Conservation (phyloP, 1,140 invertebrate species). For the Coenobita brevimanus region DNA sequence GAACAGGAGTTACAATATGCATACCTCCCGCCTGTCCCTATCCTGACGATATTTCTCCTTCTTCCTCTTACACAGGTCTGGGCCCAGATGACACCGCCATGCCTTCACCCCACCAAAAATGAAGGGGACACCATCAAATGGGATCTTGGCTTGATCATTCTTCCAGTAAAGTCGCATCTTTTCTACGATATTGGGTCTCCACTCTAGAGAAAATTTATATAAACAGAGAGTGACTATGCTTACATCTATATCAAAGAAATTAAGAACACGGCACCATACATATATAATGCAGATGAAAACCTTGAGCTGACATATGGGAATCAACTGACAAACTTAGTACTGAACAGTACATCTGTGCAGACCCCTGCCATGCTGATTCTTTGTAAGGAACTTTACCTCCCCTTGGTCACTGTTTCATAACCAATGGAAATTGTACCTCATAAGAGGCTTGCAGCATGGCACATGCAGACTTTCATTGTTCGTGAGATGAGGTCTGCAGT, state of each 20-base stretch:
- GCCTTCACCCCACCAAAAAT: conserved; percentile 23
- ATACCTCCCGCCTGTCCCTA: too few species aligned
- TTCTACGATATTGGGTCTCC: conserved; percentile 6
- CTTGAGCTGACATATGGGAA: too few species aligned
- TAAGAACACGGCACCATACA: not conserved
- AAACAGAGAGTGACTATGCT: not conserved
- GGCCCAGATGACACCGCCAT: conserved; percentile 20
- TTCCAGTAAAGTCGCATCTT: conserved; percentile 17
- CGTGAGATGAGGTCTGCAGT: too few species aligned
- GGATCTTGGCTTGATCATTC: conserved; percentile 13
- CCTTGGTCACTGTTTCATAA: too few species aligned
- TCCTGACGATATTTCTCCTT: not conserved
- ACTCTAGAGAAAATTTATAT: not conserved
- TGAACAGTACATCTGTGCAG: too few species aligned
- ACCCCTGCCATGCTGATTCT: too few species aligned
- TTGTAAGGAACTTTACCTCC: too few species aligned
- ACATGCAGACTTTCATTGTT: too few species aligned
- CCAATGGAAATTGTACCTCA: too few species aligned
- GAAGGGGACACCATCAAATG: conserved; percentile 23
- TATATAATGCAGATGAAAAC: not conserved
- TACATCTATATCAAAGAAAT: not conserved
- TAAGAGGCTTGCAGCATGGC: too few species aligned
- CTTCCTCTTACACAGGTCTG: conserved; percentile 9
- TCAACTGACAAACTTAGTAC: too few species aligned
- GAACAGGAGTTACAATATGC: too few species aligned